phyloP scores from a whole-genome alignment of 2,888 invertebrate genomes.

The Raillietiella orientalis region DNA sequence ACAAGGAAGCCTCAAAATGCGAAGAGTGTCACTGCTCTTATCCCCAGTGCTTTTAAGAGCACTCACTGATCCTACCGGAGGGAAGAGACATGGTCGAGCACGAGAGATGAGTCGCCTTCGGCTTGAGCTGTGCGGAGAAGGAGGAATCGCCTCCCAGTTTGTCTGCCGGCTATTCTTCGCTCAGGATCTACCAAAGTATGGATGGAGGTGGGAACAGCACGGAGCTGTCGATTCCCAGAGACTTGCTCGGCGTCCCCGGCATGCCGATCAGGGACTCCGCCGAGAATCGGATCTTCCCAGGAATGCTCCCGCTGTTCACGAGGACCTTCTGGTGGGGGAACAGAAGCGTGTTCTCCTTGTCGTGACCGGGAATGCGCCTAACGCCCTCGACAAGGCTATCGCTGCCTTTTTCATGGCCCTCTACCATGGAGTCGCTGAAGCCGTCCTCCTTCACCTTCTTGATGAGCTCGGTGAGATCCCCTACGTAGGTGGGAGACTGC shows the following conservation, averaged over 20 bases:
- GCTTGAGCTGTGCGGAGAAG: too few relatives aligned
- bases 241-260: constrained; percentile 27
- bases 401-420: too few relatives aligned
- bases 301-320: constrained; percentile 33
- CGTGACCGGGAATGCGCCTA: too few relatives aligned
- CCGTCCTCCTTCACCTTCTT: constrained; percentile 27
- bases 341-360: constrained; percentile 33
- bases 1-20: too few relatives aligned
- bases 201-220: constrained; percentile 37
- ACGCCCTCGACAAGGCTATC: too few relatives aligned
- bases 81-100: too few relatives aligned
- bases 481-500: constrained; percentile 46
- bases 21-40: too few relatives aligned
- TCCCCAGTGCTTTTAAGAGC: constrained; percentile 26
- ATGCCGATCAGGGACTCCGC: constrained; percentile 5
- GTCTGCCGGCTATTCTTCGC: constrained; percentile 19
- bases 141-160: too few relatives aligned
- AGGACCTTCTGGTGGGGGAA: constrained; percentile 44
- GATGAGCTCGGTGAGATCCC: constrained; percentile 61
- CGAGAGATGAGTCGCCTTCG: too few relatives aligned
- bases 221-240: constrained; percentile 20
- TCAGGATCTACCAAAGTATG: constrained; percentile 45
- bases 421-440: too few relatives aligned
- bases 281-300: constrained; percentile 14
- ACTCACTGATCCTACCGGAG: too few relatives aligned